Conservation (phyloP, 2,797 vertebrate genomes). For the Loriculus beryllinus region DNA sequence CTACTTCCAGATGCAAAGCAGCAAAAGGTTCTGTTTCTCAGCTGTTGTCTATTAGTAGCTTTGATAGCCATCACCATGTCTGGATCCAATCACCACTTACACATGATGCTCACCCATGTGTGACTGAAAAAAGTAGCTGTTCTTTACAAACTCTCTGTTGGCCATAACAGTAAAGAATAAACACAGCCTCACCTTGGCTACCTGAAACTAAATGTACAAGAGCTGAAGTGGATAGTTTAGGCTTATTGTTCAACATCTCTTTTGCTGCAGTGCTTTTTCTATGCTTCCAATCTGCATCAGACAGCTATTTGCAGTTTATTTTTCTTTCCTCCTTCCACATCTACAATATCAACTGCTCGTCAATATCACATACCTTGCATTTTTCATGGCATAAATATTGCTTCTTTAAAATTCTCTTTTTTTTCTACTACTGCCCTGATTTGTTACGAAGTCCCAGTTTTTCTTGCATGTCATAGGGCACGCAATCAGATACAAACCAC, state of each 20-base stretch:
- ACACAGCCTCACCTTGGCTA: not conserved
- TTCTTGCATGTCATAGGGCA: not conserved
- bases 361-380: not conserved
- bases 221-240: not conserved
- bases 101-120: not conserved
- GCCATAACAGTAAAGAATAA: not conserved
- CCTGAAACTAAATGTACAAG: not conserved
- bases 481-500: accelerated
- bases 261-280: not conserved
- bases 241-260: not conserved
- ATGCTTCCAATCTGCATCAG: not conserved
- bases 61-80: not conserved
- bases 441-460: not conserved
- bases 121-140: not conserved
- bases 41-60: not conserved
- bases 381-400: not conserved
- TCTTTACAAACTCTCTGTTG: not conserved
- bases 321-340: not conserved
- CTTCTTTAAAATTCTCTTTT: not conserved
- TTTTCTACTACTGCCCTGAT: not conserved
- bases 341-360: not conserved
- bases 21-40: not conserved
- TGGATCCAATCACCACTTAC: not conserved
- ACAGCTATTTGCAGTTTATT: not conserved
- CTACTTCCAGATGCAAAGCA: not conserved